Percentiles rank a stretch among this genome's conserved stretches.
Evolutionary conservation across 2,888 invertebrate species (phyloP).

Genomic region (Quadriops clusia): DNA sequence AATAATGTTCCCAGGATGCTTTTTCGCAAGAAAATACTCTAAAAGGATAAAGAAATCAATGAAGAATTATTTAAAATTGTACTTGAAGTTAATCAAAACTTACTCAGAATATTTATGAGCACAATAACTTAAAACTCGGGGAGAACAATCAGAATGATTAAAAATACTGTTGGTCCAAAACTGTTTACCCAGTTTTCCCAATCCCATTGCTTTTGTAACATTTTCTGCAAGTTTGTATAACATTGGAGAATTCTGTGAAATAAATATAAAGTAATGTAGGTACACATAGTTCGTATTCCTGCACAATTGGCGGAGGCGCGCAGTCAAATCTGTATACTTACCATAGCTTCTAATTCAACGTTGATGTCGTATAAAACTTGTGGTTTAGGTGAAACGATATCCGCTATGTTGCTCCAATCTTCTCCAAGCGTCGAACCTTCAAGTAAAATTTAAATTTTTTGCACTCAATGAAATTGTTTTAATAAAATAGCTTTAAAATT

Average conservation of each 20-base stretch:
- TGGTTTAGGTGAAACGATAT: conserved; percentile 43
- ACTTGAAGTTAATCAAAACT: conserved; percentile 21
- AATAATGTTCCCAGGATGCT: conserved; percentile 39
- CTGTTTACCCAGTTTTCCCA: conserved; percentile 37
- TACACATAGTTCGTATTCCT: conserved; percentile 2
- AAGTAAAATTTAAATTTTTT: conserved; percentile 13
- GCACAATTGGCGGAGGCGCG: too few species aligned
- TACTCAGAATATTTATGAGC: conserved; percentile 36
- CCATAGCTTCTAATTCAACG: conserved; percentile 22
- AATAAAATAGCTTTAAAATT: neutral
- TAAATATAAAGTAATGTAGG: conserved; percentile 6
- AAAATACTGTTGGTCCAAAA: conserved; percentile 41
- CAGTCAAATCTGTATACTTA: too few species aligned
- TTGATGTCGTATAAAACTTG: conserved; percentile 24
- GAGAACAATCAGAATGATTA: conserved; percentile 34
- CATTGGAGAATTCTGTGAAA: conserved; percentile 37
- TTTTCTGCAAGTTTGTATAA: conserved; percentile 41
- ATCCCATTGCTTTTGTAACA: conserved; percentile 35
- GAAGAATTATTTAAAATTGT: conserved; percentile 4
- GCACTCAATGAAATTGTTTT: too few species aligned
- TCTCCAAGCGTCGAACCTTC: conserved; percentile 45
- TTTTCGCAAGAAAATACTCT: conserved; percentile 40
- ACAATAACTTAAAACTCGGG: conserved; percentile 40
- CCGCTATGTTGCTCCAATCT: conserved; percentile 47
- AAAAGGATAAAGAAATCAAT: conserved; percentile 11